phyloP scores from a whole-genome alignment of 2,888 invertebrate genomes.

The Nineta flava region DNA sequence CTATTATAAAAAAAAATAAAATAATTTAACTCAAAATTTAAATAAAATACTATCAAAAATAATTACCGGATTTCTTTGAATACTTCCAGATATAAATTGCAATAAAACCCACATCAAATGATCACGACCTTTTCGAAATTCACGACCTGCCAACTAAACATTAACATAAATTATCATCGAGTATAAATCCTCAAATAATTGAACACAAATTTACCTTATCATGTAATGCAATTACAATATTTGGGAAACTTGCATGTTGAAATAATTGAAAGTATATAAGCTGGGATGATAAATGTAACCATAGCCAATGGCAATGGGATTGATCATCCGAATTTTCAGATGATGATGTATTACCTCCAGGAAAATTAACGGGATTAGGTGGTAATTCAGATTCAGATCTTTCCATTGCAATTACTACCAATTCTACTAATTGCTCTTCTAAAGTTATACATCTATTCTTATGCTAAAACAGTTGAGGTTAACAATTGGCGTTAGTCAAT shows the following conservation, averaged over 20 bases:
- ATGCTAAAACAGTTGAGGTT: slow-evolving; percentile 30
- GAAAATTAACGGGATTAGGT: background rate
- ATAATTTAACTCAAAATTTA: background rate
- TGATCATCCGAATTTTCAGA: slow-evolving; percentile 41
- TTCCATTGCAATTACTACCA: slow-evolving; percentile 86
- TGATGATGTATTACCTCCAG: slow-evolving; percentile 11
- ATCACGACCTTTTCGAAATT: slow-evolving; percentile 79
- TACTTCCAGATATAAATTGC: slow-evolving; percentile 94
- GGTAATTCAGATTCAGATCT: slow-evolving; percentile 51
- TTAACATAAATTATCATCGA: background rate
- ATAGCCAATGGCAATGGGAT: slow-evolving; percentile 62
- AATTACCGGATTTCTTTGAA: slow-evolving; percentile 76
- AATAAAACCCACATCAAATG: slow-evolving; percentile 98
- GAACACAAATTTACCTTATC: slow-evolving; percentile 41
- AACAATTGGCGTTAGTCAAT: background rate
- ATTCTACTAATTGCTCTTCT: slow-evolving; percentile 83
- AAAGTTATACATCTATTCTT: slow-evolving; percentile 76
- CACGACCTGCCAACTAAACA: slow-evolving; percentile 50
- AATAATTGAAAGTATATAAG: slow-evolving; percentile 89
- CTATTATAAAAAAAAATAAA: slow-evolving; percentile 25
- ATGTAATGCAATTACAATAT: slow-evolving; percentile 78
- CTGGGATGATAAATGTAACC: slow-evolving; percentile 88
- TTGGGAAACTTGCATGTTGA: slow-evolving; percentile 86
- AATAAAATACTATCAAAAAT: background rate
- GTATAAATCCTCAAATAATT: background rate